Evolutionary conservation across 2,113 vertebrate species (phyloP), one percentile per base, ranked within the genome.

Genomic region (Paracanthobrama guichenoti): DNA sequence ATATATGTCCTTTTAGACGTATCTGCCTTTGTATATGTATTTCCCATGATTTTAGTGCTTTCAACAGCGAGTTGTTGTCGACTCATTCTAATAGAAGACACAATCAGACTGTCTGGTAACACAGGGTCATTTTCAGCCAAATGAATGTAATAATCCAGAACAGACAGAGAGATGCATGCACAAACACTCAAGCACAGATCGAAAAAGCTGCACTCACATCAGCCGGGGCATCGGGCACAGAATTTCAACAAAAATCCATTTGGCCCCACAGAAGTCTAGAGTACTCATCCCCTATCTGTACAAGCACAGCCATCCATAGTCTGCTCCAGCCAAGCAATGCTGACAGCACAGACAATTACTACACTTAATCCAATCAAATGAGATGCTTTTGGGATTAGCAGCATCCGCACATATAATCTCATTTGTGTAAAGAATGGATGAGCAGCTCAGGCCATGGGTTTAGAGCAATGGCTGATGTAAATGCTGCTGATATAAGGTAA

Each of bases 291-390:
- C 62, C 76, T 60, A 81, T 28, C 59, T 66, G 24, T 44, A 28
- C 26, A 39, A 81, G 31, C 26, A 77, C 48, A 81, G 62, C 24
- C 85, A 50, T 44, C 44, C 62, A 74, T 53, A 72, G 42, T 11
- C 60, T 75, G 18, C 46, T 76, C 26, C 57, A 35, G 35, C 71
- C 26, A 57, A 53, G 0, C 81, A 55, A 79, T 46, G 75, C 74
- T 66, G 79, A 75, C 67, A 42, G 66, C 11, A 55, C 66, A 86
- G 72, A 83, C 62, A 73, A 83, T 86, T 62, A 86, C 64, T 86
- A 48, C 75, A 82, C 72, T 86, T 88, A 88, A 88, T 88, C 81
- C 60, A 81, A 53, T 86, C 71, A 71, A 85, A 83, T 39, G 39
- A 85, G 86, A 80, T 72, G 62, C 69, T 76, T 87, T 75, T 35